Evolutionary conservation across 2,888 invertebrate species (phyloP).

Genomic region (Tortricodes alternella): DNA sequence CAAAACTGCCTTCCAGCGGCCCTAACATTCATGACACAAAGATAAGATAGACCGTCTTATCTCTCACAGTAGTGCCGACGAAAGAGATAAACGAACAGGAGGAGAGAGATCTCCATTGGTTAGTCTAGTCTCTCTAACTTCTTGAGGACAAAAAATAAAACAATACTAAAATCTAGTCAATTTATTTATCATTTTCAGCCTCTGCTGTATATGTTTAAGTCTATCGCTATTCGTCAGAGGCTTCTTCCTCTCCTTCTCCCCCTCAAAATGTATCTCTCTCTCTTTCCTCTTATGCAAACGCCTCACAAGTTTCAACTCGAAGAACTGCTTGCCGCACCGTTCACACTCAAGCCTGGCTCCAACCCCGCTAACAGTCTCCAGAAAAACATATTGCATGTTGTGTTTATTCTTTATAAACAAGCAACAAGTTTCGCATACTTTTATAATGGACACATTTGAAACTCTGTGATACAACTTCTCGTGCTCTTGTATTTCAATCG

Average conservation of each 20-base stretch:
- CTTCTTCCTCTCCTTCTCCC: slow-evolving; percentile 26
- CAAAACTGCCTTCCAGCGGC: too few relatives aligned
- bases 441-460: neutral
- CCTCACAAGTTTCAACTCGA: slow-evolving; percentile 45
- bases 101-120: too few relatives aligned
- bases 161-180: slow-evolving; percentile 37
- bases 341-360: slow-evolving; percentile 41
- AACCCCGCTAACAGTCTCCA: slow-evolving; percentile 33
- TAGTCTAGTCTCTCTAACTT: too few relatives aligned
- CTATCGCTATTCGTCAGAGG: slow-evolving; percentile 41
- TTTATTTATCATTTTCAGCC: slow-evolving; percentile 50
- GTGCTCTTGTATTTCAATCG: slow-evolving; percentile 14
- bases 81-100: too few relatives aligned
- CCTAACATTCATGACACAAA: too few relatives aligned
- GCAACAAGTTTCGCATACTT: slow-evolving; percentile 46
- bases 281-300: neutral
- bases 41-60: too few relatives aligned
- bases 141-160: slow-evolving; percentile 23
- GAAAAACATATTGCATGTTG: slow-evolving; percentile 34
- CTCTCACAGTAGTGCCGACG: too few relatives aligned
- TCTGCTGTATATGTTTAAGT: slow-evolving; percentile 44
- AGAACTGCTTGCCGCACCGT: slow-evolving; percentile 41
- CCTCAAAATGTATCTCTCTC: neutral
- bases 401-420: slow-evolving; percentile 41
- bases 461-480: neutral